These are phyloP conservation scores for Melanotaenia parkinsoni DNA, from an alignment of 2,797 vertebrate genomes.

Conservation along the genomic window DNA sequence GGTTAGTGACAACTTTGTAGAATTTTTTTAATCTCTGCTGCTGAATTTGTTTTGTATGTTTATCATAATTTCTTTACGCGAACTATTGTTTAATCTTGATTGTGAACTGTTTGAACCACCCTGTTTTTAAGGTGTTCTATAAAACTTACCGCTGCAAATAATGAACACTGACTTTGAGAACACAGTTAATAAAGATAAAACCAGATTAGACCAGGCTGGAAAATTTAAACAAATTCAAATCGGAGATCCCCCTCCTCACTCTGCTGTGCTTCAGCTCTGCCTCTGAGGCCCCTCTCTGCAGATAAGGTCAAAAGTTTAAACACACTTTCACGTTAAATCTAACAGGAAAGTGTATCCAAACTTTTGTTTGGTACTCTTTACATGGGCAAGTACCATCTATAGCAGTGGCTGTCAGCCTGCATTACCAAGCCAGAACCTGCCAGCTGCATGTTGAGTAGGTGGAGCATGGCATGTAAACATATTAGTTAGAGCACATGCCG, in stretches of 20 bases:
- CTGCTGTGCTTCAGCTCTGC: neutral
- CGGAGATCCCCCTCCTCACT: too few relatives aligned
- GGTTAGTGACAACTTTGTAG: conserved; percentile 77
- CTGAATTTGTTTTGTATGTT: neutral
- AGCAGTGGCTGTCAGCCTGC: too few relatives aligned
- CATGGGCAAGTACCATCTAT: too few relatives aligned
- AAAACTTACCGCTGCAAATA: neutral
- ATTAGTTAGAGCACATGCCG: neutral
- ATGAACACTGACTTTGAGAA: neutral
- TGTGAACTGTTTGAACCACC: neutral
- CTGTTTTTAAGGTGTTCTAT: neutral
- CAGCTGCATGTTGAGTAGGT: neutral
- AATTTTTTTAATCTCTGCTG: neutral
- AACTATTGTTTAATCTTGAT: neutral
- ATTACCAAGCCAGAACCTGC: neutral
- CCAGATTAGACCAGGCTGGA: neutral
- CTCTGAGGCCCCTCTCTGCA: too few relatives aligned
- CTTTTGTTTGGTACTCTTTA: too few relatives aligned
- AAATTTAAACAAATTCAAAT: neutral
- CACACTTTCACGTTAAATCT: too few relatives aligned
- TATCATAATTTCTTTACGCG: neutral
- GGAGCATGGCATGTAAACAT: neutral
- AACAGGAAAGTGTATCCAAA: too few relatives aligned
- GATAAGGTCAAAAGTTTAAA: too few relatives aligned
- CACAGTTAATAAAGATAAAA: neutral